phyloP scores from a whole-genome alignment of 2,113 vertebrate genomes.

The Hoplias malabaricus region DNA sequence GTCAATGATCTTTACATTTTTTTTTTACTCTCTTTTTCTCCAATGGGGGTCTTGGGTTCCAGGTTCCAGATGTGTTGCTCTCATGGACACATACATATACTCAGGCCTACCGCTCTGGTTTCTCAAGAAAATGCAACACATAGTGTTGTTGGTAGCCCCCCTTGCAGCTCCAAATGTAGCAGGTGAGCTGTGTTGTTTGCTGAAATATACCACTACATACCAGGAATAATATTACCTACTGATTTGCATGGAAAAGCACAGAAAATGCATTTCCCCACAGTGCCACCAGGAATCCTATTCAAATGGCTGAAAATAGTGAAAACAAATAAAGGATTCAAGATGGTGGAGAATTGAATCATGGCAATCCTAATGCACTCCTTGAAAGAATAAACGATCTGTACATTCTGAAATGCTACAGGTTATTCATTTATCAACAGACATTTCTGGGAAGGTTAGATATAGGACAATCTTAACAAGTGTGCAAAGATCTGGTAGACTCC shows the following conservation, averaged over 20 bases:
- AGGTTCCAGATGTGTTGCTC: conserved; percentile 21
- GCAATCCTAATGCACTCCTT: too few species aligned
- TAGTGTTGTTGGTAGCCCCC: not conserved
- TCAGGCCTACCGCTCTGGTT: not conserved
- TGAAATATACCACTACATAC: not conserved
- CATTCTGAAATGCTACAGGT: too few species aligned
- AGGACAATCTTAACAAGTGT: too few species aligned
- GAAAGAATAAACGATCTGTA: too few species aligned
- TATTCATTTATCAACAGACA: too few species aligned
- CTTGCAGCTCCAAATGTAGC: conserved; percentile 35
- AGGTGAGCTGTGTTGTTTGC: conserved; percentile 41
- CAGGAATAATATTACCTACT: not conserved
- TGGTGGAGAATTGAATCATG: too few species aligned
- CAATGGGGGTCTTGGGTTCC: conserved; percentile 20
- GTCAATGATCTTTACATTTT: conserved; percentile 21
- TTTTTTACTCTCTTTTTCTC: conserved; percentile 22
- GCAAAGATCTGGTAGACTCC: too few species aligned
- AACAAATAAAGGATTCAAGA: too few species aligned
- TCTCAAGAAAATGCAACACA: not conserved
- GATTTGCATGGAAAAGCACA: not conserved
- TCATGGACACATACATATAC: conserved; percentile 34
- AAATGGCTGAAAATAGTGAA: not conserved
- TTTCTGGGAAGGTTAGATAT: too few species aligned
- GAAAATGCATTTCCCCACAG: not conserved
- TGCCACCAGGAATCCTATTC: conserved; percentile 19